Evolutionary conservation across 2,797 vertebrate species (phyloP), one percentile per base, ranked within the genome.

Genomic region (Onychomys torridus): DNA sequence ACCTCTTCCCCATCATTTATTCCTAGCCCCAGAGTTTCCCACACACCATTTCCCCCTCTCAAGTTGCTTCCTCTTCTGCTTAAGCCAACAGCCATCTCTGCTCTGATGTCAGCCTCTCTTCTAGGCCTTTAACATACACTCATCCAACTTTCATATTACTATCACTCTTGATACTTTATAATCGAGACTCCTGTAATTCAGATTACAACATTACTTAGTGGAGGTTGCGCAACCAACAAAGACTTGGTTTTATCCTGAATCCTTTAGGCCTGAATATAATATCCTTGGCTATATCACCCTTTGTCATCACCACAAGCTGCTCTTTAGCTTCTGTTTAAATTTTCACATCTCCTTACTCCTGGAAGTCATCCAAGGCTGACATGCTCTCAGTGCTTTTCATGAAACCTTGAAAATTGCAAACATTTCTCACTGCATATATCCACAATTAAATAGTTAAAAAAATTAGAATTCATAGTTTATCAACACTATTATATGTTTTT

Each of bases 261-360:
- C 27, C 37, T 9, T 61, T 49, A 65, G 32, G 19, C 21, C 13
- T 40, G 71, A 89, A 13, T 40, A 43, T 46, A 61, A 11, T n/a
- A 59, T 79, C 17, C 84, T 94, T 10, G 12, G 52, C 23, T 37
- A 12, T 23, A 19, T 73, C 25, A 17, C 7, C 11, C 6, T 52
- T 69, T 61, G 34, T 81, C 13, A 46, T 61, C 25, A 55, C 46
- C 8, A 43, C 59, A 43, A 65, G 27, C 23, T 14, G 11, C 65
- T 91, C 87, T 23, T 27, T 46, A 57, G 27, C 14, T 75, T 91
- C 55, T n/a, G 16, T 61, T 87, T 78, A 94, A 77, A 82, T 94
- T 37, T 69, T 4, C 1, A 65, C 3, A 82, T 46, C 11, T 61
- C 59, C 93, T 88, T 90, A 69, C 40, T 71, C 67, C n/a, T 88